Percentiles rank a stretch among this genome's conserved stretches.
Conservation (phyloP, 1,140 invertebrate genomes). For the Heliconius hewitsoni region DNA sequence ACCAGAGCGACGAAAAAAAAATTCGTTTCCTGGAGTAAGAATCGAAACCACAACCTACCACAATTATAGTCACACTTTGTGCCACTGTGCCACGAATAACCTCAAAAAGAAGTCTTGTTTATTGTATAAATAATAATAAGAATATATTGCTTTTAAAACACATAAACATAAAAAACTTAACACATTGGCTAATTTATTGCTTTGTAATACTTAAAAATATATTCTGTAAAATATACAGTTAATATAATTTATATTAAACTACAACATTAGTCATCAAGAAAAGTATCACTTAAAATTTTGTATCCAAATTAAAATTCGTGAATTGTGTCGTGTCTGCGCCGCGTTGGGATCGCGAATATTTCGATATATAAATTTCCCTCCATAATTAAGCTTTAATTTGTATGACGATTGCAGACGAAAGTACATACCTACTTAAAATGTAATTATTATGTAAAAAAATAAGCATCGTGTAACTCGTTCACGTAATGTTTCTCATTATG, state of each 20-base stretch:
- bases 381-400: conserved; percentile 58
- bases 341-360: conserved; percentile 40
- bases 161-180: too few species aligned
- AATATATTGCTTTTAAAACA: too few species aligned
- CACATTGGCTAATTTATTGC: background rate
- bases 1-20: too few species aligned
- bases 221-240: background rate
- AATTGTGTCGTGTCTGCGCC: conserved; percentile 60
- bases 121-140: too few species aligned
- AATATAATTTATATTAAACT: conserved; percentile 20
- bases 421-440: conserved; percentile 40
- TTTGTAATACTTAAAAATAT: background rate
- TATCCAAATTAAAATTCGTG: conserved; percentile 76
- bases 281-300: conserved; percentile 69
- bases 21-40: too few species aligned
- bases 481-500: conserved; percentile 40
- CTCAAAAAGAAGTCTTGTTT: too few species aligned
- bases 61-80: too few species aligned
- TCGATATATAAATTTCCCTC: conserved; percentile 48
- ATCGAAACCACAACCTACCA: too few species aligned
- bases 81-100: too few species aligned
- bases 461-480: conserved; percentile 20
- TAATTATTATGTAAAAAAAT: conserved; percentile 42
- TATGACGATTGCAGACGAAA: conserved; percentile 43
- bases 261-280: conserved; percentile 52